These are phyloP conservation scores for Drosophila athabasca DNA, from an alignment of 1,140 invertebrate genomes.

Conservation along the genomic window DNA sequence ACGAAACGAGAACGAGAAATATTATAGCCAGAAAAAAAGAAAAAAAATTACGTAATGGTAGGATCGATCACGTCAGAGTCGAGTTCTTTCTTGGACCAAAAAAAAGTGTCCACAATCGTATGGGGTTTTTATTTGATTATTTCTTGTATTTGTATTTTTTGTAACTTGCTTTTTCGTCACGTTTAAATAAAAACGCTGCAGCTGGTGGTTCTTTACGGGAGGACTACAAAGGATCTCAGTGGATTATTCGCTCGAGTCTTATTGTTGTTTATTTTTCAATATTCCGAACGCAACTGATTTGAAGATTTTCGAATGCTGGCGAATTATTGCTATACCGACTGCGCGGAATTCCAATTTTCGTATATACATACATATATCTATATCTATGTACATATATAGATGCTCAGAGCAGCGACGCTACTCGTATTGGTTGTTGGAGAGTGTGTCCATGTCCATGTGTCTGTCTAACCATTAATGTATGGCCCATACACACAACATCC, in stretches of 20 bases:
- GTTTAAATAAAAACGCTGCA: constrained; percentile 72
- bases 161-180: constrained; percentile 73
- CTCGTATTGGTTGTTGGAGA: constrained; percentile 45
- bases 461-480: too few relatives aligned
- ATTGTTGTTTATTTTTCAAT: constrained; percentile 83
- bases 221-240: constrained; percentile 60
- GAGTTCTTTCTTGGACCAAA: constrained; percentile 19
- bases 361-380: constrained; percentile 6
- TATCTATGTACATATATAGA: constrained; percentile 25
- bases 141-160: constrained; percentile 16
- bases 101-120: constrained; percentile 20
- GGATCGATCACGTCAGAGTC: constrained; percentile 26
- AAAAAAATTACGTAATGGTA: constrained; percentile 58
- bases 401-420: constrained; percentile 2
- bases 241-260: constrained; percentile 62
- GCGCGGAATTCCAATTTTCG: constrained; percentile 76
- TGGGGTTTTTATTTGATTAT: constrained; percentile 13
- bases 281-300: constrained; percentile 84
- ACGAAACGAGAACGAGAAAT: constrained; percentile 47
- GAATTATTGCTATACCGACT: constrained; percentile 80
- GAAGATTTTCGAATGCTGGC: constrained; percentile 80
- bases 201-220: constrained; percentile 72
- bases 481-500: constrained; percentile 16
- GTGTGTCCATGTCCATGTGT: constrained; percentile 44
- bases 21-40: constrained; percentile 53